A percentile compares a stretch with the other conserved stretches of the same genome.
phyloP scores from a whole-genome alignment of 2,797 vertebrate genomes.

The Hafferia zeledoni region DNA sequence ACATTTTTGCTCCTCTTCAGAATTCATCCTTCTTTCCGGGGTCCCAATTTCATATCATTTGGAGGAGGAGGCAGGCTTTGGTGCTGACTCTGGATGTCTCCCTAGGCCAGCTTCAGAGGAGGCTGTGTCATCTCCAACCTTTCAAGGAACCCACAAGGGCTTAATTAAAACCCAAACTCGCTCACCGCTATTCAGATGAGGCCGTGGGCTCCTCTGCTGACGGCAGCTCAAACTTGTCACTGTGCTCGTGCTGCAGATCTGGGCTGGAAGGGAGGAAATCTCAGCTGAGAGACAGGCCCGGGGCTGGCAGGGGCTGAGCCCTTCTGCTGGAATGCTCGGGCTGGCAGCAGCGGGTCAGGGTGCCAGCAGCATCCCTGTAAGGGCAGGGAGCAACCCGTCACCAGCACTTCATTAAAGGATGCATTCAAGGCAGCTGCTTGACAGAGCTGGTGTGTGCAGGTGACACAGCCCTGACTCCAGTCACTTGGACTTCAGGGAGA shows the following conservation, averaged over 20 bases:
- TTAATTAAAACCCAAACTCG: slow-evolving; percentile 80
- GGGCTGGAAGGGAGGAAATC: neutral
- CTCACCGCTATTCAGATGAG: slow-evolving; percentile 72
- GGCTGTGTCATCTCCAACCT: slow-evolving; percentile 75
- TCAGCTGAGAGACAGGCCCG: neutral
- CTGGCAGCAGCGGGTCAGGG: neutral
- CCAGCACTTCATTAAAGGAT: neutral
- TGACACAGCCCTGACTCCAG: slow-evolving; percentile 2
- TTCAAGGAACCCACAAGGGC: slow-evolving; percentile 78
- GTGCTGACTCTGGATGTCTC: slow-evolving; percentile 74
- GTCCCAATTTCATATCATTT: slow-evolving; percentile 44
- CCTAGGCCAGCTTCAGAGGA: slow-evolving; percentile 70
- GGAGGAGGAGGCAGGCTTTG: slow-evolving; percentile 65
- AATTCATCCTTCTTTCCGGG: neutral
- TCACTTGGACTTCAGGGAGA: neutral
- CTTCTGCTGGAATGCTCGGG: neutral
- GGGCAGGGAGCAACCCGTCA: neutral
- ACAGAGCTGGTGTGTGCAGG: neutral
- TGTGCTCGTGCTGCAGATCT: neutral
- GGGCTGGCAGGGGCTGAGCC: neutral
- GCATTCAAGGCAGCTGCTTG: neutral
- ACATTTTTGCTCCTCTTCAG: neutral
- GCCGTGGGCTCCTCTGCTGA: slow-evolving; percentile 55
- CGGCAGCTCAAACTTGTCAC: slow-evolving; percentile 63
- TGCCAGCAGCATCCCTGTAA: neutral